Percentiles rank a stretch among this genome's conserved stretches.
Evolutionary conservation across 2,888 invertebrate genomes (phyloP).

Genomic region (Ommatoiulus sabulosus): DNA sequence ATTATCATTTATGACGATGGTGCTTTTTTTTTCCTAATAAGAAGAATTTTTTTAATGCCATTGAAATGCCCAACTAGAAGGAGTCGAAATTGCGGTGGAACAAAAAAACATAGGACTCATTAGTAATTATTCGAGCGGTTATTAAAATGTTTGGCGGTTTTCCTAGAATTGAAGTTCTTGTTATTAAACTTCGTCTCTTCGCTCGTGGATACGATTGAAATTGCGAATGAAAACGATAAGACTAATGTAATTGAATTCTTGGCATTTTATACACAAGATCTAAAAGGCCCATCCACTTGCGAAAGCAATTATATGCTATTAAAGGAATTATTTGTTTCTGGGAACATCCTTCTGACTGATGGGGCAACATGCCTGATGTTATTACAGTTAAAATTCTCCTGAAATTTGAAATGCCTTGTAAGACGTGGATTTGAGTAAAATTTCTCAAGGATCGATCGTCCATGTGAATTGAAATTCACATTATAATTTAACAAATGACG

Average conservation of each 20-base stretch:
- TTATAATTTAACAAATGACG: too few species aligned
- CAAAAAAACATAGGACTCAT: background rate
- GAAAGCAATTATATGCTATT: background rate
- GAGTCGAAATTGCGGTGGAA: background rate
- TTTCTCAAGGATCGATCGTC: too few species aligned
- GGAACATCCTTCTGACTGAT: too few species aligned
- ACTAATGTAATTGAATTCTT: background rate
- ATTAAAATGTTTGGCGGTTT: constrained; percentile 8
- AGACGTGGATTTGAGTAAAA: background rate
- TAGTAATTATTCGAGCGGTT: background rate
- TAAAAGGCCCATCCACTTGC: background rate
- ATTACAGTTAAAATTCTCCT: background rate
- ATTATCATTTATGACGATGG: background rate
- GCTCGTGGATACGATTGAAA: background rate
- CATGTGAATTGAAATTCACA: too few species aligned
- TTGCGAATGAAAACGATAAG: background rate
- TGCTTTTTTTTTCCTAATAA: background rate
- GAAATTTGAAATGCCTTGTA: background rate
- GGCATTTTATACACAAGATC: background rate
- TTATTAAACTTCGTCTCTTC: background rate
- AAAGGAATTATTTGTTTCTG: background rate
- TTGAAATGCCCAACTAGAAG: background rate
- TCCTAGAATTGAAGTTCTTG: background rate
- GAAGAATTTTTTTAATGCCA: background rate
- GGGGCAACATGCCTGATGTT: background rate